Conservation (phyloP, 37 sponge, comb jelly and placozoan species). For the Chondrilla cf. caribensis region DNA sequence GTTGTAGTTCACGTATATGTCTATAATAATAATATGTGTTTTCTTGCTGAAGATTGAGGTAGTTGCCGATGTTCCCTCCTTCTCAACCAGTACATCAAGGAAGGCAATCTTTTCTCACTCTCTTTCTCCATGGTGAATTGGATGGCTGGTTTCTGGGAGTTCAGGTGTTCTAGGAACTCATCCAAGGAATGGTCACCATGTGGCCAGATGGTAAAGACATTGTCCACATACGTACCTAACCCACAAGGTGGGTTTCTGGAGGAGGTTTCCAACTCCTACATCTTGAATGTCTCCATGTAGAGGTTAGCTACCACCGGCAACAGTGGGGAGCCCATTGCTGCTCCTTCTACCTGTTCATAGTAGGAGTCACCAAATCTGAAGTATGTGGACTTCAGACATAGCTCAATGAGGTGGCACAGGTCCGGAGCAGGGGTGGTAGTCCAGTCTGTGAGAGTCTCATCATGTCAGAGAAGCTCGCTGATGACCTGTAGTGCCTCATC, state of each 20-base stretch:
- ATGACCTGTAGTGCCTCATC: slow-evolving; percentile 17
- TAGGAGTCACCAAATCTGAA: slow-evolving; percentile 6
- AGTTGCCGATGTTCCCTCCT: not conserved
- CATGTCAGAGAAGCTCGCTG: not conserved
- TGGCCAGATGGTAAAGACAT: not conserved
- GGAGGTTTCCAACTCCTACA: not conserved
- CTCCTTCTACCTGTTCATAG: slow-evolving; percentile 27
- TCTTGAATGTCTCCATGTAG: not conserved
- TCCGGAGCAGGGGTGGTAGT: not conserved
- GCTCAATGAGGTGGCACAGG: not conserved
- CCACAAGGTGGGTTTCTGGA: not conserved
- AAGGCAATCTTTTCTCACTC: not conserved
- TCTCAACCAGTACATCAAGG: not conserved
- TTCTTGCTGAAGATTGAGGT: not conserved
- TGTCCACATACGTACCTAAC: not conserved
- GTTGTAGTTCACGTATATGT: too few relatives aligned
- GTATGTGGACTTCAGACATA: slow-evolving; percentile 20
- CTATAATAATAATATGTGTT: not conserved
- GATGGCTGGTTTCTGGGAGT: not conserved
- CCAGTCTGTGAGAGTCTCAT: not conserved
- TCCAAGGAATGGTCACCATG: not conserved
- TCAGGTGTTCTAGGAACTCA: not conserved
- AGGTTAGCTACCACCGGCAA: slow-evolving; percentile 27
- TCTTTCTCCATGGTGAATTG: slow-evolving; percentile 12
- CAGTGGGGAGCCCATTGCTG: slow-evolving; percentile 30